Conservation (phyloP, 2,113 vertebrate genomes). For the Addax nasomaculatus region DNA sequence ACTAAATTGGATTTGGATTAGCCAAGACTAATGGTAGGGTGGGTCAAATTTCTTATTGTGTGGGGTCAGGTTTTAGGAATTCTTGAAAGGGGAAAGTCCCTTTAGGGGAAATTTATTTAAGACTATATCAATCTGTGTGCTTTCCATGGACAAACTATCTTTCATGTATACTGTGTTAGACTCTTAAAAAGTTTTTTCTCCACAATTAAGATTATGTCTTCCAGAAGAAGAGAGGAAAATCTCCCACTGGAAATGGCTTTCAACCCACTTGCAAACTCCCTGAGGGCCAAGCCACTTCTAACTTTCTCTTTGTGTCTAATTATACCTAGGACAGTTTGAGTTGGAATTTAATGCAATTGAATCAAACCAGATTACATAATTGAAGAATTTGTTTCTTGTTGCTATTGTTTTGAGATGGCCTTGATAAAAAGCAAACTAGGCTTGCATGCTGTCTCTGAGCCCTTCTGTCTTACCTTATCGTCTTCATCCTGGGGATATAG, state of each 20-base stretch:
- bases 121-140: background rate
- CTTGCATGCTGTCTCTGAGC: background rate
- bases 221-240: background rate
- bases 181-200: background rate
- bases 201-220: background rate
- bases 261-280: background rate
- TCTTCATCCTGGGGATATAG: background rate
- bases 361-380: background rate
- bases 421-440: background rate
- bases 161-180: background rate
- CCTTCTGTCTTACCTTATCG: background rate
- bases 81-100: background rate
- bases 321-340: background rate
- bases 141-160: slow-evolving; percentile 5
- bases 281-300: background rate
- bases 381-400: background rate
- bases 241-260: background rate
- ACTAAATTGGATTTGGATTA: slow-evolving; percentile 32
- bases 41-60: slow-evolving; percentile 20
- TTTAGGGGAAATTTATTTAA: slow-evolving; percentile 20
- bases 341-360: background rate
- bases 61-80: background rate
- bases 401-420: background rate
- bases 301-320: background rate
- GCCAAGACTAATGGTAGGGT: background rate